Evolutionary conservation across 2,797 vertebrate species (phyloP).

Genomic region (Onychomys torridus): DNA sequence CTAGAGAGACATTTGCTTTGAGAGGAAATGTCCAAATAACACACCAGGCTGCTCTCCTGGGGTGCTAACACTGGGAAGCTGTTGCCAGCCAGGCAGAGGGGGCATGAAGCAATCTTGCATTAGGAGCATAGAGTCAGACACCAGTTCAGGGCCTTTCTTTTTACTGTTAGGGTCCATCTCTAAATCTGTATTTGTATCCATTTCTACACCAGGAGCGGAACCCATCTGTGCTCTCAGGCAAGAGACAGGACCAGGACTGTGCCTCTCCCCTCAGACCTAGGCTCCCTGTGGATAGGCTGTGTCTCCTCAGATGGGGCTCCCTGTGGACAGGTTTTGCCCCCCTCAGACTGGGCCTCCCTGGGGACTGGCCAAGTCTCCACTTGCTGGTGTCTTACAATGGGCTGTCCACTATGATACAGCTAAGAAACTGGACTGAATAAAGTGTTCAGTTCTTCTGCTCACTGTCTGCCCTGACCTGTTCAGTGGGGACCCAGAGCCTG

Average conservation of each 20-base stretch:
- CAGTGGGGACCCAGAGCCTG: background rate
- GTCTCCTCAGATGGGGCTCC: background rate
- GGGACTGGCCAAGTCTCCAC: background rate
- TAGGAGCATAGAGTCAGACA: background rate
- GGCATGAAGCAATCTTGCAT: background rate
- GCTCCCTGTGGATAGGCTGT: background rate
- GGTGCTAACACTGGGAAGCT: background rate
- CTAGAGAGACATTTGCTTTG: constrained; percentile 63
- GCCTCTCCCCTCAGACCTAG: background rate
- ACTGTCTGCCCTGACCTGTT: background rate
- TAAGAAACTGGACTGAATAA: background rate
- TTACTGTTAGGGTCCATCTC: background rate
- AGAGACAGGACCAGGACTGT: background rate
- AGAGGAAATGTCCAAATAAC: constrained; percentile 62
- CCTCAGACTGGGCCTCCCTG: background rate
- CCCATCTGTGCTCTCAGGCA: background rate
- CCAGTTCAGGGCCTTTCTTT: background rate
- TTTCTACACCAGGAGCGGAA: background rate
- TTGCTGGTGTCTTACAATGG: background rate
- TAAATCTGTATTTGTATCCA: background rate
- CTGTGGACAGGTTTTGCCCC: background rate
- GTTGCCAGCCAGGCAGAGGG: constrained; percentile 23
- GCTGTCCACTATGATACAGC: background rate
- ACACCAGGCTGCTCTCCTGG: constrained; percentile 26
- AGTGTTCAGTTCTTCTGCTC: background rate